Evolutionary conservation across 2,888 invertebrate species (phyloP), one percentile per base, ranked within the genome.

Genomic region (Phengaris alcon): DNA sequence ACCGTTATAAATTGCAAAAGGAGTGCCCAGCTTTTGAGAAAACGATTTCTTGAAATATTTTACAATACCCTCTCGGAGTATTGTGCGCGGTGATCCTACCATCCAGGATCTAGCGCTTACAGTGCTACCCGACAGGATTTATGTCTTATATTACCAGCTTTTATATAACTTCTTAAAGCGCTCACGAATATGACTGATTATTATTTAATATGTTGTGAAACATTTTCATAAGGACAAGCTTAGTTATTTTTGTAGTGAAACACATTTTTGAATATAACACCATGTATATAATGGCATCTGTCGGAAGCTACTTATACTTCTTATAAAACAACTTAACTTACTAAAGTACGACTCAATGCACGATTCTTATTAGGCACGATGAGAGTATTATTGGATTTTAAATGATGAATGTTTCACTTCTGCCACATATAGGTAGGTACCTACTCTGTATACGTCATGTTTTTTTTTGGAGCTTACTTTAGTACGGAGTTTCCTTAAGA

Each of bases 1-100:
- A 84, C 85, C 85, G 88, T 88, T 89, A 89, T 88, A 90, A 90
- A 91, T 90, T 87, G 90, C 88, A 90, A 90, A 91, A 90, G 89
- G 86, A 87, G 85, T 87, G 85, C 83, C 84, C 81, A 83, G 87
- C 88, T 89, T 88, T 89, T 89, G 87, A 86, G 87, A 88, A 87
- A 88, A 83, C 90, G 91, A 87, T 91, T 90, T 90, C 89, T 87
- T 85, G 88, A 90, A 91, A 89, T 86, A 85, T 87, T 87, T 87
- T 87, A 90, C 90, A 90, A 91, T 90, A 86, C 87, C 84, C 84
- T 86, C 84, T 82, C 81, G 80, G 82, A 82, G 87, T 84, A 89
- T 91, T 91, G 89, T 90, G 87, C 77, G 75, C 76, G 68, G 75
- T 79, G 79, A 79, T 78, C 79, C 78, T 69, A 76, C 64, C 35